Conservation (phyloP, 2,113 vertebrate species). For the Sigmodon hispidus region DNA sequence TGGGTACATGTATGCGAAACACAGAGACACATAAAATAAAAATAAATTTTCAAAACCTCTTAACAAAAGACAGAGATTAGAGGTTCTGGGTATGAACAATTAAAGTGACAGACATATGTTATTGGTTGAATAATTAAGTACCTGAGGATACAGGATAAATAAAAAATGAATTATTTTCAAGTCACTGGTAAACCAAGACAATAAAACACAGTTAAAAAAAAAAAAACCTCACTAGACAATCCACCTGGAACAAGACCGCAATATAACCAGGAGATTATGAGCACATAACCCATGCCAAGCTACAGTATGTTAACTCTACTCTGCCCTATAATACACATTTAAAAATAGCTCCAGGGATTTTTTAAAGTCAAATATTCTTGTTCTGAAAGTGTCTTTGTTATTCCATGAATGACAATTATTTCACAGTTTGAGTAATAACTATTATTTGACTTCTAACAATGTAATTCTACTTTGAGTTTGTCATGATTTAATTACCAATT, state of each 20-base stretch:
- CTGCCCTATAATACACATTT: constrained; percentile 45
- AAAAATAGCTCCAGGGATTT: constrained; percentile 64
- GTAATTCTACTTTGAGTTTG: constrained; percentile 69
- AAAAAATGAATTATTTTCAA: background rate
- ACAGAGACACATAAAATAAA: background rate
- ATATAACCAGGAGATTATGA: constrained; percentile 40
- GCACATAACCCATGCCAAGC: background rate
- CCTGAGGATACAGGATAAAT: background rate
- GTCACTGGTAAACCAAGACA: constrained; percentile 35
- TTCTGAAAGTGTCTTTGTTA: constrained; percentile 74
- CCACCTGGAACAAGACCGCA: background rate
- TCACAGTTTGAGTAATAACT: constrained; percentile 73
- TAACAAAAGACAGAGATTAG: background rate
- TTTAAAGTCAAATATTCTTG: constrained; percentile 64
- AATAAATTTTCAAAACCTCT: background rate
- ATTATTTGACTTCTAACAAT: constrained; percentile 75
- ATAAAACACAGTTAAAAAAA: constrained; percentile 25
- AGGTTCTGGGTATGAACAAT: background rate
- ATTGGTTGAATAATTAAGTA: background rate
- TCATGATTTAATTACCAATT: constrained; percentile 71
- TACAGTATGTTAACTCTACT: constrained; percentile 35
- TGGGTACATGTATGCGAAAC: background rate
- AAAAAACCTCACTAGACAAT: constrained; percentile 24
- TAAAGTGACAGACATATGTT: background rate
- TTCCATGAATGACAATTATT: constrained; percentile 69